Percentiles rank a stretch among this genome's conserved stretches.
Conservation (phyloP, 92 coral and sea anemone genomes). For the Diadumene lineata region DNA sequence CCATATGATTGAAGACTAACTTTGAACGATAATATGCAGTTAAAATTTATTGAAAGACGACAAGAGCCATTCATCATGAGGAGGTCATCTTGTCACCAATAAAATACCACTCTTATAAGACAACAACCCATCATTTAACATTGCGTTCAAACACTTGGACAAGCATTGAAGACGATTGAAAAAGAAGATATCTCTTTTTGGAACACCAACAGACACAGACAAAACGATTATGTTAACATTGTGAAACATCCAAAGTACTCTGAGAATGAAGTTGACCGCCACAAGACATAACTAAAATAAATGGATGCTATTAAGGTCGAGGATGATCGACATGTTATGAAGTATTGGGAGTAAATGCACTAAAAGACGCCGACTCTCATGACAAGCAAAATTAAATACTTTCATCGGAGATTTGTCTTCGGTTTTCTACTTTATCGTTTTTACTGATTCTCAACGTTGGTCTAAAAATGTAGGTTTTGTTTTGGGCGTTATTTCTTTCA, state of each 20-base stretch:
- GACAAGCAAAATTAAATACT: neutral
- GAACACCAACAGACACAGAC: neutral
- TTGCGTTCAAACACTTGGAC: slow-evolving; percentile 1
- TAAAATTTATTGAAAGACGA: neutral
- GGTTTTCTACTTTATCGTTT: neutral
- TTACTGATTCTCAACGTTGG: slow-evolving; percentile 1
- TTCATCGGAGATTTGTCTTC: neutral
- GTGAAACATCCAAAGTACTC: neutral
- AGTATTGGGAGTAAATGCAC: neutral
- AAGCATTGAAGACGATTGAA: neutral
- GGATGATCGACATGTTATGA: slow-evolving; percentile 11
- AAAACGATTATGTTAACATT: neutral
- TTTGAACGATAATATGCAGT: neutral
- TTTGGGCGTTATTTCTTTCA: neutral
- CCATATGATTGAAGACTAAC: too few species aligned
- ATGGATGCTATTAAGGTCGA: neutral
- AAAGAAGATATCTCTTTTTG: neutral
- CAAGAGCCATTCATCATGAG: slow-evolving; percentile 14
- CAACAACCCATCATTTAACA: neutral
- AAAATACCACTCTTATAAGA: slow-evolving; percentile 12
- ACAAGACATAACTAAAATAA: neutral
- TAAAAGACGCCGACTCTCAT: neutral
- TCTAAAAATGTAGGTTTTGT: slow-evolving; percentile 3
- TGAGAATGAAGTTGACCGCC: neutral
- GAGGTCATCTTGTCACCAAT: slow-evolving; percentile 5